These are phyloP conservation scores for Tupaia tana DNA, from an alignment of 2,113 vertebrate genomes.

Conservation along the genomic window DNA sequence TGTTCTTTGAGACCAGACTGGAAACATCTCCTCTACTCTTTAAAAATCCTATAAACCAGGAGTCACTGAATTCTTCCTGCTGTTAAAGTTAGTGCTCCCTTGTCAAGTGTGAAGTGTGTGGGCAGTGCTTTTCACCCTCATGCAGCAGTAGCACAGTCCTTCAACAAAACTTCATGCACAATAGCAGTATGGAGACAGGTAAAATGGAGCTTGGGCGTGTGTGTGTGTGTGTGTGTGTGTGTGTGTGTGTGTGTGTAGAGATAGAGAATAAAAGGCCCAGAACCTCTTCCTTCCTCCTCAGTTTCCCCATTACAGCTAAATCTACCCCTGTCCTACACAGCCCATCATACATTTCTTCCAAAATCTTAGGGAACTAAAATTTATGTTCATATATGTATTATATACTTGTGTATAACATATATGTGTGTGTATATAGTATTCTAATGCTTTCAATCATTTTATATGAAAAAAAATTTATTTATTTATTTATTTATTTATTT, in stretches of 20 bases:
- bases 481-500: too few species aligned
- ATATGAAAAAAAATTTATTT: background rate
- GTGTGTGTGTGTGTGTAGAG: background rate
- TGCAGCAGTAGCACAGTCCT: background rate
- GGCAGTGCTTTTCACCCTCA: background rate
- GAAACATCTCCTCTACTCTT: background rate
- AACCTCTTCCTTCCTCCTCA: background rate
- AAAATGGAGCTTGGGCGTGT: background rate
- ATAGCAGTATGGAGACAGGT: background rate
- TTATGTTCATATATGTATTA: background rate
- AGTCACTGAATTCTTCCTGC: slow-evolving; percentile 13
- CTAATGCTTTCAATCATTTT: background rate
- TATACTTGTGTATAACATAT: too few species aligned
- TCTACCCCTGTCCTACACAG: background rate
- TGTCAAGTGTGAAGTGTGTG: background rate
- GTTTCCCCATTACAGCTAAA: background rate
- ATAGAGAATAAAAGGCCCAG: background rate
- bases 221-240: background rate
- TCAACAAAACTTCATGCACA: background rate
- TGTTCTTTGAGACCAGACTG: background rate
- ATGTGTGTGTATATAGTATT: background rate
- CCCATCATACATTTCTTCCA: background rate
- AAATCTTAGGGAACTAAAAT: background rate
- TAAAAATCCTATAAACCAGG: background rate
- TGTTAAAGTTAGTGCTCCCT: background rate